Evolutionary conservation across 2,113 vertebrate species (phyloP), one percentile per base, ranked within the genome.

Genomic region (Pelusios castaneus): DNA sequence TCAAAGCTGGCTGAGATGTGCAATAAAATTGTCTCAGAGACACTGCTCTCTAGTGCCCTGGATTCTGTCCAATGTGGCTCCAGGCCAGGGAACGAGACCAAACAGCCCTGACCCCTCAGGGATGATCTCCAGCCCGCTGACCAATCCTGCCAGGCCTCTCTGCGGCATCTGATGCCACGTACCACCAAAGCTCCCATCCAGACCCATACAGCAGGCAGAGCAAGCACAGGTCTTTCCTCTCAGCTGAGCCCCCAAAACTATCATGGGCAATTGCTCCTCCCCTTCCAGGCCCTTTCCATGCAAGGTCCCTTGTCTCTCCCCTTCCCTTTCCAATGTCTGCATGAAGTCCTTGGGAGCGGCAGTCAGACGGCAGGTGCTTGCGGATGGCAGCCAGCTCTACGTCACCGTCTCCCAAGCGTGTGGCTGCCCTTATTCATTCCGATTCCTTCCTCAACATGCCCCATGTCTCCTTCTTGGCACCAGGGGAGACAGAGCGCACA

Each of bases 61-160:
- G 5, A 47, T 45, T n/a, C 31, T 83, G 70, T 49, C 31, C 49
- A 34, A 11, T 3, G 41, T 27, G 31, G 31, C n/a, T 21, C 80
- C 49, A 82, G 0, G 0, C 27, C 47, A 79, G 78, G 51, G 17
- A 27, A 25, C 11, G n/a, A 41, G 22, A 34, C 13, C 41, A n/a
- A 41, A 73, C 6, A 25, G 38, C 38, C 41, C 22, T 73, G 70
- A 73, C 11, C n/a, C n/a, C 34, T 17, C 34, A 43, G 11, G 6
- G 24, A 75, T 75, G 70, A 75, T 43, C 70, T 45, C 38, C 41
- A 75, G 12, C 41, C 11, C 5, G 14, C 24, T 4, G 41, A 38
- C 67, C 21, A 70, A 70, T 38, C n/a, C 8, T 5, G 3, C 38
- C 21, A 19, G 70, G 41, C 41, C 41, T 13, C 41, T 75, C 7